These are phyloP conservation scores for Smithornis capensis DNA, from an alignment of 2,113 vertebrate species.

Conservation along the genomic window DNA sequence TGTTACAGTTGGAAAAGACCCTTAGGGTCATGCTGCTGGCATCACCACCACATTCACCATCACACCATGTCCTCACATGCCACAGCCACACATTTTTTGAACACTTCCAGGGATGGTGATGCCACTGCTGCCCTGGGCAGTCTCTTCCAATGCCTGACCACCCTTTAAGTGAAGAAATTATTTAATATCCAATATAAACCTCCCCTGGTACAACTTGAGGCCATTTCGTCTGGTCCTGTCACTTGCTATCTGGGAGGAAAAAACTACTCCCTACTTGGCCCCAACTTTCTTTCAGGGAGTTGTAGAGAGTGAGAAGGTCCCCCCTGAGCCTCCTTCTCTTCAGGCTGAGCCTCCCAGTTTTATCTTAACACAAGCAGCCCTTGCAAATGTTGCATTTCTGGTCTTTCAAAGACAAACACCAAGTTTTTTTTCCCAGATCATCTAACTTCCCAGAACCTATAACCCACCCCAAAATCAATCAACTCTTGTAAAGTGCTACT, in stretches of 20 bases:
- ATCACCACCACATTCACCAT: neutral
- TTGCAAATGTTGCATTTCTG: neutral
- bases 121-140: neutral
- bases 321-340: neutral
- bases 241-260: neutral
- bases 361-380: neutral
- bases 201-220: fast-evolving
- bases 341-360: neutral
- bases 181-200: neutral
- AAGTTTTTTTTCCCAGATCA: neutral
- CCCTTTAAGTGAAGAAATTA: neutral
- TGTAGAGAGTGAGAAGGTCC: neutral
- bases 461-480: slow-evolving; percentile 5
- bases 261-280: fast-evolving
- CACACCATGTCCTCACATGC: neutral
- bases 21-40: neutral
- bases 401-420: neutral
- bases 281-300: neutral
- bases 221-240: neutral
- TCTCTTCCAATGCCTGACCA: neutral
- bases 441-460: neutral
- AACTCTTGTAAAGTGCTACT: neutral
- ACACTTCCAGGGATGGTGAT: neutral
- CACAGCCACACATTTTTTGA: neutral
- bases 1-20: fast-evolving